Base-by-base conservation (phyloP, 1,140 invertebrate genomes). In the Heliothis virescens region DNA sequence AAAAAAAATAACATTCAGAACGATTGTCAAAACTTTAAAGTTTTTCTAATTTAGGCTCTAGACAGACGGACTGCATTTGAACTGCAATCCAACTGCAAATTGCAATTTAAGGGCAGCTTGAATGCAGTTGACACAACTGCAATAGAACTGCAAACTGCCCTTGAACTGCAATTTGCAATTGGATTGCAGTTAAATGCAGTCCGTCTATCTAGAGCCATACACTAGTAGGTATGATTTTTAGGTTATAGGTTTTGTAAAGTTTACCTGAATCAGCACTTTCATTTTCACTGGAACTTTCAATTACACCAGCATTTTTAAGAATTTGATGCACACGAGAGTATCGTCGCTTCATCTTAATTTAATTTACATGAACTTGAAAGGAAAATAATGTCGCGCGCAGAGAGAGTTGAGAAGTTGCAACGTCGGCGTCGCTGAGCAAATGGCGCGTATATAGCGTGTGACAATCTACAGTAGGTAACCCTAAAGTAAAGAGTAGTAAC, bases 11-110 rank as follows among this genome's bases (percentile, higher is more conserved):
- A 11, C 50, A 52, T 52, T 52, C 50, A 52, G 50, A 52, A 52
- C 50, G 50, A 52, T 52, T 52, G 50, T 52, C 50, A 52, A 52
- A 52, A 52, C 50, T 52, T 52, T 52, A 52, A 52, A 52, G 50
- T 11, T 52, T 52, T 52, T 52, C 50, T 52, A 52, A 52, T 52
- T 26, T n/a, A n/a, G n/a, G n/a, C n/a, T n/a, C n/a, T n/a, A n/a
- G n/a, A n/a, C n/a, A n/a, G n/a, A n/a, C n/a, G n/a, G n/a, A n/a
- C 21, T 26, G 21, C 21, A 26, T 26, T 26, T 26, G 21, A 26
- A 26, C 21, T 26, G 21, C 21, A 26, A 26, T 26, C 21, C 21
- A 26, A 26, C 21, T 26, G 21, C 21, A 26, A 26, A 26, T 26
- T 26, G 21, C 21, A 26, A 2, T 26, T 26, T 26, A n/a, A n/a